Evolutionary conservation across 1,140 invertebrate species (phyloP), one percentile per base, ranked within the genome.

Genomic region (Tribolium castaneum): DNA sequence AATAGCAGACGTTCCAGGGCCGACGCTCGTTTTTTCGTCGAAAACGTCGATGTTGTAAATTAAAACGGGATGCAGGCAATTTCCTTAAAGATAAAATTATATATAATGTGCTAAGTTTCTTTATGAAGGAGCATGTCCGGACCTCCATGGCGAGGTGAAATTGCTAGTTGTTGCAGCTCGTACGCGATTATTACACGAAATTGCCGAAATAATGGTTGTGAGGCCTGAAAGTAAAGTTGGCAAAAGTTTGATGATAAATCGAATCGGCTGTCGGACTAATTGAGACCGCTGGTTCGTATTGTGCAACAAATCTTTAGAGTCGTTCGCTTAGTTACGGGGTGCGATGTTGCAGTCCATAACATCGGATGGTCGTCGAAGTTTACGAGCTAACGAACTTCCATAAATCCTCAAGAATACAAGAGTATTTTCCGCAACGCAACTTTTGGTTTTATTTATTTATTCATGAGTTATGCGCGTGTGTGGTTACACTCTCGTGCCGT

Each of bases 381-480:
- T 81, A 81, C 80, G 80, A 81, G 71, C 78, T 78, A 80, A 78
- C 80, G 73, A 81, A 81, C 78, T 77, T 80, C 80, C 78, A 81
- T 81, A 81, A 81, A 81, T 81, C 74, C 19, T 34, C 39, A 74
- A 70, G 70, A 80, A 76, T 78, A 80, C 75, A 76, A 76, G 77
- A 73, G 77, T 62, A 78, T 78, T 78, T 79, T 71, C 73, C 78
- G 78, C 78, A 78, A 80, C 72, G 76, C 77, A 62, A 79, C 73
- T 76, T 62, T 75, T 75, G 78, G 70, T 79, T 80, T 82, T 82
- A 82, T 82, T 80, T 82, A 82, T 82, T 82, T 82, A 82, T 82
- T 80, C 79, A 80, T 82, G 79, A 82, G 71, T 80, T 82, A 82
- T 82, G 75, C 59, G 70, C 78, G 35, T 71, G 51, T 66, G 79